Conservation (phyloP, 1,140 invertebrate species). For the Drosophila sechellia region DNA sequence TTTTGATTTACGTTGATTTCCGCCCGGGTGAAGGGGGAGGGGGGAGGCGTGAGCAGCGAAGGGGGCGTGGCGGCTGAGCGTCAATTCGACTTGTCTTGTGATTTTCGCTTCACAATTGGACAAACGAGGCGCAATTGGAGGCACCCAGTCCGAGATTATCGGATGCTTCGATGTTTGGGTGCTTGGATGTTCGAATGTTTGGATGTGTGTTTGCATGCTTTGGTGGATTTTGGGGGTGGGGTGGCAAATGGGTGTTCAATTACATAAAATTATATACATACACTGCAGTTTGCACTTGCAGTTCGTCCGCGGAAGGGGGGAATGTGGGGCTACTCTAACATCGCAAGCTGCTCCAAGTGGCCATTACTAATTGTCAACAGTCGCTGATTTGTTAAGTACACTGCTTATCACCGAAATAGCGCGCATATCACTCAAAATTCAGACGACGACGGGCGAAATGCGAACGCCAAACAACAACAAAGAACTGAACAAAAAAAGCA, state of each 20-base stretch:
- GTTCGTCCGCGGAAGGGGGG: constrained; percentile 2
- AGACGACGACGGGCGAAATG: constrained; percentile 29
- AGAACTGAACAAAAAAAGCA: constrained; percentile 13
- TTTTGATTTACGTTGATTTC: constrained; percentile 15
- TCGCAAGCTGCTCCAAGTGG: constrained; percentile 28
- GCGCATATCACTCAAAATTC: constrained; percentile 46
- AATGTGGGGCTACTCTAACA: constrained; percentile 9
- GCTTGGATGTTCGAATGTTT: not conserved
- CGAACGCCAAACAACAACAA: constrained; percentile 41
- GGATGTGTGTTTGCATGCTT: not conserved
- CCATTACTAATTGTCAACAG: constrained; percentile 64
- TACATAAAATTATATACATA: constrained; percentile 74
- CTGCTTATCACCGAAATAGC: constrained; percentile 72
- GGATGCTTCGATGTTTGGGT: not conserved
- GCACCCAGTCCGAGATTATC: constrained; percentile 61
- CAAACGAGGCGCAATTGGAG: constrained; percentile 61
- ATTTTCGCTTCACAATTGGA: constrained; percentile 25
- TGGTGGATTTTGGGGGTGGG: not conserved
- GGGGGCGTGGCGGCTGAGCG: constrained; percentile 2
- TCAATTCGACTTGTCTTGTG: constrained; percentile 34
- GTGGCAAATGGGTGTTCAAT: constrained; percentile 64
- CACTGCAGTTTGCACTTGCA: constrained; percentile 45
- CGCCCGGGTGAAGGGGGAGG: not conserved
- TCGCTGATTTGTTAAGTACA: constrained; percentile 71
- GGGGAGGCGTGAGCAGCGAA: not conserved